Percentiles rank a stretch among this genome's conserved stretches.
Evolutionary conservation across 2,113 vertebrate genomes (phyloP).

Genomic region (Mola mola): DNA sequence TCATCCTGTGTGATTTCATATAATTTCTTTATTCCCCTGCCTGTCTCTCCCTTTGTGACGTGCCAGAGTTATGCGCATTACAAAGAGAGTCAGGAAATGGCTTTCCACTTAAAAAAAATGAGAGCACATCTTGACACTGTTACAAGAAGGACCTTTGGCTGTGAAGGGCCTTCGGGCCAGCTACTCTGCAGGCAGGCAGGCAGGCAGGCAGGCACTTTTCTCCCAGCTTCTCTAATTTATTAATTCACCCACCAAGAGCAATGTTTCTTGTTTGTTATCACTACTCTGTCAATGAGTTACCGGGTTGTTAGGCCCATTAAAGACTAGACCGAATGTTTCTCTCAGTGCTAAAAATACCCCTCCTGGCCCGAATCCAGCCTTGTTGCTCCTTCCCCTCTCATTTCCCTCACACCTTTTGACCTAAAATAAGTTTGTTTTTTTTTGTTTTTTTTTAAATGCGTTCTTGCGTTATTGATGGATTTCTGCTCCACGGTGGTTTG

Average conservation of each 20-base stretch:
- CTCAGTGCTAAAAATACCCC: constrained; percentile 62
- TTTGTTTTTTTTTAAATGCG: constrained; percentile 55
- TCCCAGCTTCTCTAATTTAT: constrained; percentile 47
- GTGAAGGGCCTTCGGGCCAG: constrained; percentile 53
- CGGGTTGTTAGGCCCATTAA: constrained; percentile 19
- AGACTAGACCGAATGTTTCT: constrained; percentile 23
- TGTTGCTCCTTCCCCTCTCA: constrained; percentile 55
- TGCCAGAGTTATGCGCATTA: constrained; percentile 71
- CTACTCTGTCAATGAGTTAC: constrained; percentile 35
- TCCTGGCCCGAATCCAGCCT: constrained; percentile 53
- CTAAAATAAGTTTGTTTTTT: constrained; percentile 62
- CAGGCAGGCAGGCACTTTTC: constrained; percentile 43
- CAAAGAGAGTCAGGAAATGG: constrained; percentile 73
- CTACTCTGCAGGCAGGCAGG: constrained; percentile 41
- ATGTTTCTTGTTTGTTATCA: constrained; percentile 44
- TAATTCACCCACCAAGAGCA: constrained; percentile 37
- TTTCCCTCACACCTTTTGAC: constrained; percentile 65
- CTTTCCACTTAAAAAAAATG: constrained; percentile 68
- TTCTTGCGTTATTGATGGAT: constrained; percentile 64
- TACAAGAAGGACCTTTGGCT: constrained; percentile 69
- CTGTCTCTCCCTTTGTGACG: constrained; percentile 67
- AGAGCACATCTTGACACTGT: constrained; percentile 70
- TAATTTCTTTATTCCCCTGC: constrained; percentile 74
- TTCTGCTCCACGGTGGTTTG: constrained; percentile 59
- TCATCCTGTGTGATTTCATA: constrained; percentile 74